phyloP scores from a whole-genome alignment of 2,113 vertebrate species.

The Hyaena hyaena region DNA sequence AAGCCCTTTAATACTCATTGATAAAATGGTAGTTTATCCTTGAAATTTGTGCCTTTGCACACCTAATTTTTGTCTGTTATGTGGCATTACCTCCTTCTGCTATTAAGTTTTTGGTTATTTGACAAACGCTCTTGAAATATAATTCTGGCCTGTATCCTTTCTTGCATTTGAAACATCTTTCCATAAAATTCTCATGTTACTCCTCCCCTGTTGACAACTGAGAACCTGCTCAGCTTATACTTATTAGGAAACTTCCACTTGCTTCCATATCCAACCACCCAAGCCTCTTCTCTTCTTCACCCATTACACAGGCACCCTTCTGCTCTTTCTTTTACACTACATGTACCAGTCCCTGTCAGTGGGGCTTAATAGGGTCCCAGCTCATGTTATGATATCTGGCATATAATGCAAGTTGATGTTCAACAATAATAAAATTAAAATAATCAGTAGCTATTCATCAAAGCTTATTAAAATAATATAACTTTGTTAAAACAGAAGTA shows the following conservation, averaged over 20 bases:
- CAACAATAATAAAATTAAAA: background rate
- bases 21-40: background rate
- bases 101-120: background rate
- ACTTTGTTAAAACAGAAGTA: background rate
- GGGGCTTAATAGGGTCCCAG: background rate
- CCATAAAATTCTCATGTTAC: background rate
- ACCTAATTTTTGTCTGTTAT: background rate
- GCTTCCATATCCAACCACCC: background rate
- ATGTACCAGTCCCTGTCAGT: background rate
- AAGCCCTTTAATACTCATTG: background rate
- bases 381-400: fast-evolving
- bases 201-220: background rate
- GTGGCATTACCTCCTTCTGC: background rate
- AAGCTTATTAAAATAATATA: background rate
- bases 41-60: background rate
- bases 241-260: background rate
- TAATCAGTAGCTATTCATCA: background rate
- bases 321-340: background rate
- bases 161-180: background rate
- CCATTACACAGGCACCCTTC: background rate
- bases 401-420: background rate
- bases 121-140: background rate
- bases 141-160: background rate
- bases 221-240: background rate
- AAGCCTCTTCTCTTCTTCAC: background rate